Evolutionary conservation across 2,797 vertebrate genomes (phyloP).

Genomic region (Enteromius viviparus): DNA sequence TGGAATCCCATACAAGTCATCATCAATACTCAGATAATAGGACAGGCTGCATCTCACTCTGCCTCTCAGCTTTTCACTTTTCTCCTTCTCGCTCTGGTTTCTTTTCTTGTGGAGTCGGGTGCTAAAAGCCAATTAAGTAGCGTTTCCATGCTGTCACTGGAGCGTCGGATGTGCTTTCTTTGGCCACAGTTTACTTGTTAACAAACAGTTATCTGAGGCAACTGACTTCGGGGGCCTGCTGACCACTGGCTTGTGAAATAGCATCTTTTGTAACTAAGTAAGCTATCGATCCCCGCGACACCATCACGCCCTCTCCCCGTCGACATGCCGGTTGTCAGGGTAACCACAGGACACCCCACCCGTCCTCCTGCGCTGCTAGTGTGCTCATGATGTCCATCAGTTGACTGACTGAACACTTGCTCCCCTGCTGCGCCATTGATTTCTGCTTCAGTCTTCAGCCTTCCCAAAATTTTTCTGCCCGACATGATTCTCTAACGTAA

Average conservation of each 20-base stretch:
- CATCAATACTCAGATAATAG: slow-evolving; percentile 74
- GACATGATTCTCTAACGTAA: not conserved
- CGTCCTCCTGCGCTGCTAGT: slow-evolving; percentile 4
- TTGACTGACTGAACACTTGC: slow-evolving; percentile 75
- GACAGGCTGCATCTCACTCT: slow-evolving; percentile 67
- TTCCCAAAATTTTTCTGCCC: not conserved
- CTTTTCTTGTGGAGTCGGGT: slow-evolving; percentile 67
- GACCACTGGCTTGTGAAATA: slow-evolving; percentile 97
- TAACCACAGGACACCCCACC: slow-evolving; percentile 47
- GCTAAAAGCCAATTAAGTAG: slow-evolving; percentile 80
- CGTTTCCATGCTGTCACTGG: slow-evolving; percentile 78
- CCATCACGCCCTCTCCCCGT: slow-evolving; percentile 66
- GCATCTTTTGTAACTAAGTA: slow-evolving; percentile 93
- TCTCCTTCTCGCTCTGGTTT: slow-evolving; percentile 63
- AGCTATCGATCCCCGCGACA: slow-evolving; percentile 88
- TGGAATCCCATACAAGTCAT: slow-evolving; percentile 70
- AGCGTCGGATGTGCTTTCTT: slow-evolving; percentile 81
- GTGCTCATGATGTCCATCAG: slow-evolving; percentile 66
- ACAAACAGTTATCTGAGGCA: slow-evolving; percentile 81
- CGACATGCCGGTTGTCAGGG: slow-evolving; percentile 51
- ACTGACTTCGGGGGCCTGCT: slow-evolving; percentile 74
- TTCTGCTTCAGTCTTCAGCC: slow-evolving; percentile 80
- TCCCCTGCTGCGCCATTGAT: slow-evolving; percentile 81
- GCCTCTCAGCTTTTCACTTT: slow-evolving; percentile 63
- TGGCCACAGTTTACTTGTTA: slow-evolving; percentile 89